Evolutionary conservation across 2,113 vertebrate genomes (phyloP).

Genomic region (Phrynocephalus versicolor): DNA sequence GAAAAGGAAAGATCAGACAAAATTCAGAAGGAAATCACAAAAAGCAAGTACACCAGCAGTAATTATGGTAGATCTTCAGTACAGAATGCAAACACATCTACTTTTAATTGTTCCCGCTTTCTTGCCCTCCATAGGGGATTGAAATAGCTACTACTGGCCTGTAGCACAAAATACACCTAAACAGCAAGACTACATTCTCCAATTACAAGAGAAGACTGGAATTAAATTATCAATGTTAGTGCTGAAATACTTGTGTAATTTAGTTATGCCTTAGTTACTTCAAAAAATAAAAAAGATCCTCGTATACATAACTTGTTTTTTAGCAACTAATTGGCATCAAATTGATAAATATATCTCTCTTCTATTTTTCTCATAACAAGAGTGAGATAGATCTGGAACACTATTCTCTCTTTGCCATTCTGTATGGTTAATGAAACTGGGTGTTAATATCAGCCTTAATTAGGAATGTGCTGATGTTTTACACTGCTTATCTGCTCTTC

Average conservation of each 20-base stretch:
- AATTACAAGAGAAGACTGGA: background rate
- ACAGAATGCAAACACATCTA: too few relatives aligned
- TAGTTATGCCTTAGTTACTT: background rate
- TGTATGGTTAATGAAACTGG: background rate
- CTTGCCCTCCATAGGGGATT: too few relatives aligned
- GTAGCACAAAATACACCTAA: background rate
- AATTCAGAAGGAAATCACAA: too few relatives aligned
- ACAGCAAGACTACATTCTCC: background rate
- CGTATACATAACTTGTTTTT: background rate
- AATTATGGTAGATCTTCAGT: too few relatives aligned
- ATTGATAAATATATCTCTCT: background rate
- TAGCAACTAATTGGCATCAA: background rate
- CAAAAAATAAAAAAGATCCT: background rate
- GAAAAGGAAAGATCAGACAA: too few relatives aligned
- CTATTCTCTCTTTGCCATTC: background rate
- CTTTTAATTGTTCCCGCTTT: too few relatives aligned
- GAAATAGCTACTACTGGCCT: background rate
- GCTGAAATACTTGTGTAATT: background rate
- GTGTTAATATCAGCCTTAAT: slow-evolving; percentile 17
- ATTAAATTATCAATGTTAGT: background rate
- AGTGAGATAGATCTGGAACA: background rate
- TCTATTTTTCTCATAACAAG: background rate
- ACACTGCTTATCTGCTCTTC: slow-evolving; percentile 20
- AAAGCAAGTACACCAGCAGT: too few relatives aligned
- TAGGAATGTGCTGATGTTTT: slow-evolving; percentile 25